A percentile compares a stretch with the other conserved stretches of the same genome.
Evolutionary conservation across 2,797 vertebrate species (phyloP).

Genomic region (Enteromius trimaculatus): DNA sequence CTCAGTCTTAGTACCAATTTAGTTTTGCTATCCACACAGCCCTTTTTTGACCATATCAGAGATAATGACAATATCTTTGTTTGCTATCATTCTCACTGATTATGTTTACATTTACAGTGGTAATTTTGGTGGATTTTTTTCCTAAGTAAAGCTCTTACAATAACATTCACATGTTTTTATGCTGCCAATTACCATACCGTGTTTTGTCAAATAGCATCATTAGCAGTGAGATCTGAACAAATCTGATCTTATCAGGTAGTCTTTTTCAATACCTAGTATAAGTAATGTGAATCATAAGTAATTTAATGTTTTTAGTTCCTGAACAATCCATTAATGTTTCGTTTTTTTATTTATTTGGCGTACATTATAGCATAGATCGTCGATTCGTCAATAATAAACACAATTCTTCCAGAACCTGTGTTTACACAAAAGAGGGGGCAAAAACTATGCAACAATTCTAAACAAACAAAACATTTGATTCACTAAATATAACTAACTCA

Average conservation of each 20-base stretch:
- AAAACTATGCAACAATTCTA: not conserved
- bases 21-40: conserved; percentile 9
- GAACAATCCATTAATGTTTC: not conserved
- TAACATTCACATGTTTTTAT: not conserved
- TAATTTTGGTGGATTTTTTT: not conserved
- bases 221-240: not conserved
- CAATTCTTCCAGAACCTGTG: not conserved
- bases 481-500: not conserved
- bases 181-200: not conserved
- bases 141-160: not conserved
- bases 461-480: not conserved
- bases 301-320: not conserved
- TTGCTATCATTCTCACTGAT: conserved; percentile 46
- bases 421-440: not conserved
- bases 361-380: not conserved
- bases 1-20: conserved; percentile 40
- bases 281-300: not conserved
- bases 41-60: conserved; percentile 18
- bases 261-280: not conserved
- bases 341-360: not conserved
- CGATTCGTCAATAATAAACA: not conserved
- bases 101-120: conserved; percentile 2
- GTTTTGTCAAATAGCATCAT: not conserved
- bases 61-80: conserved; percentile 49
- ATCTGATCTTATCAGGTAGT: not conserved